Evolutionary conservation across 2,888 invertebrate genomes (phyloP).

Genomic region (Xestia sexstrigata): DNA sequence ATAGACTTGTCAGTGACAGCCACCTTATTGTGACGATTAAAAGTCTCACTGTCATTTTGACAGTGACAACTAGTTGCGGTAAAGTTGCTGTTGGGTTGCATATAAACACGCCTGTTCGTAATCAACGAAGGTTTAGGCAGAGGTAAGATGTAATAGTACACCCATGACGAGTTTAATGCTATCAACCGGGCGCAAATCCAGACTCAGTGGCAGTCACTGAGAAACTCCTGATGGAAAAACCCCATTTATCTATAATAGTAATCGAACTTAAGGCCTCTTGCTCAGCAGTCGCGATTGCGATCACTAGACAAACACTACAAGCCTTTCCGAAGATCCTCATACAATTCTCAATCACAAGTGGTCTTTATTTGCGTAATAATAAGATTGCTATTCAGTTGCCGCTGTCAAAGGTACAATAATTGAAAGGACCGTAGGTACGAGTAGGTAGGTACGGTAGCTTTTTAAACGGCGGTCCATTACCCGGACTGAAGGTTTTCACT

Average conservation of each 20-base stretch:
- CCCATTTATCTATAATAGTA: neutral
- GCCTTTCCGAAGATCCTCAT: neutral
- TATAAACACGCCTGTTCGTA: neutral
- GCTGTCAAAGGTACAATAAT: neutral
- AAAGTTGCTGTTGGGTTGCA: neutral
- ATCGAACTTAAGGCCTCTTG: neutral
- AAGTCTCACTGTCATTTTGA: neutral
- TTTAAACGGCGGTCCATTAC: conserved; percentile 66
- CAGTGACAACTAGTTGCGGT: neutral
- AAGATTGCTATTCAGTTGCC: neutral
- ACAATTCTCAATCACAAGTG: neutral
- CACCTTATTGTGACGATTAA: neutral
- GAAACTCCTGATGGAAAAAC: neutral
- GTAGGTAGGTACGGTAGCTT: conserved; percentile 49
- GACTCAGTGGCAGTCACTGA: neutral
- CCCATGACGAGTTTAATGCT: no score
- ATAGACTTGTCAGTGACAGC: neutral
- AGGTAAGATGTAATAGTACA: neutral
- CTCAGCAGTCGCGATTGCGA: neutral
- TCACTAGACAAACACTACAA: neutral
- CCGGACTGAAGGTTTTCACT: conserved; percentile 55
- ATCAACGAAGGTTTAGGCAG: no score
- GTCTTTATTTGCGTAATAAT: neutral
- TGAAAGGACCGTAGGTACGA: neutral
- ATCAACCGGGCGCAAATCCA: neutral